Evolutionary conservation across 1,140 invertebrate species (phyloP), one percentile per base, ranked within the genome.

Genomic region (Bombus soroeensis): DNA sequence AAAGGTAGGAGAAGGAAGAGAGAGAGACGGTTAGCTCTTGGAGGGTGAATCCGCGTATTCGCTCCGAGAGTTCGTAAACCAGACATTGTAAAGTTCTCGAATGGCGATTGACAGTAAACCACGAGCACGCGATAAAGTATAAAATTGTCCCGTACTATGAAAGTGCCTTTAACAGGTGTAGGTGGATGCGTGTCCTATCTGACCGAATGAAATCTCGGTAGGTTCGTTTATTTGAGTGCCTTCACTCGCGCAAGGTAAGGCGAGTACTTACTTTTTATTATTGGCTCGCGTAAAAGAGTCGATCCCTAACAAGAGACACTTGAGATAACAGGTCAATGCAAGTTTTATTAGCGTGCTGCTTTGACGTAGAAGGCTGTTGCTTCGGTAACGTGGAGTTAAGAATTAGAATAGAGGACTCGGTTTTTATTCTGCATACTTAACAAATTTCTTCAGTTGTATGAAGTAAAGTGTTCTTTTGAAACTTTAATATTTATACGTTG

Each of bases 51-150:
- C 34, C 37, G 41, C 34, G 41, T 39, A 47, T 57, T 39, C 85
- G 32, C n/a, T 72, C 47, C 68, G 77, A 86, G 73, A 85, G 78
- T 78, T 84, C 92, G 89, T 93, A 94, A 93, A 93, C 87, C 90
- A 85, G 90, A 93, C 93, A 93, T 93, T 94, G 93, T 93, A 93
- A 93, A 93, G 81, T 75, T 70, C 81, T 87, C 87, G 88, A 93
- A 92, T 91, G 86, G 83, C 90, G 88, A 93, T 88, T 92, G 92
- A 91, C 71, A 87, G 82, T 90, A 89, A 90, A 89, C 88, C 82
- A 15, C 73, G 64, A 28, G 84, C 82, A 72, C 28, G 47, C 85
- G 85, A 87, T 88, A 87, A 83, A 76, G 62, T 71, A 81, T 87
- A 90, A 89, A 89, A 90, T 83, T 81, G 80, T 87, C 87, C 57